Evolutionary conservation across 2,888 invertebrate genomes (phyloP), one percentile per base, ranked within the genome.

Genomic region (Ametastegia equiseti): DNA sequence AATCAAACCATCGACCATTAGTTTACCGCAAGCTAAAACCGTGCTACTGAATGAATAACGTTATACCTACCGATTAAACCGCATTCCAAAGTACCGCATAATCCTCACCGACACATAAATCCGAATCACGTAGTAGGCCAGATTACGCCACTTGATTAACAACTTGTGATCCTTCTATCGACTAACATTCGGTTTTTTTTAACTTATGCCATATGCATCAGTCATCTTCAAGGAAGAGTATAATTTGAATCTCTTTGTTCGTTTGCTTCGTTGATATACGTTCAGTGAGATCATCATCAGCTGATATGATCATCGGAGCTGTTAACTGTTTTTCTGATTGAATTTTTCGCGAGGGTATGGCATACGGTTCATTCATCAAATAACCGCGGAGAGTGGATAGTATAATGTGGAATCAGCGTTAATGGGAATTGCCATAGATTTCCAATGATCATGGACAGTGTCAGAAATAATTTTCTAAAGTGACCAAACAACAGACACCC

Each of bases 401-500:
- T n/a, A 60, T 60, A 60, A 60, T 60, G 60, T 15, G 60, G 13
- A 60, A 30, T 60, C 13, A 1, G 27, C 15, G 30, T 30, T 30
- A 60, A 60, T 60, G 60, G 30, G 60, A 27, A 30, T 60, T 30
- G 60, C 23, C 11, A 42, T 6, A 42, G 42, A 42, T 42, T 9
- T 27, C 30, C 42, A 42, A 6, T 60, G 60, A 60, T 60, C 60
- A 27, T 11, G 15, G 27, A 30, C 30, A 15, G 13, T 30, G 60
- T 27, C 30, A 30, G 60, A 60, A 60, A 78, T 63, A 63, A 63
- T 78, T 60, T 63, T 9, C 27, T 0, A 63, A 78, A 60, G 60
- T 63, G 60, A 78, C 78, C 78, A 63, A 78, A 60, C 60, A 78
- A 60, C 63, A 45, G 78, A 63, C 60, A 39, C 78, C 78, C 60